phyloP scores from a whole-genome alignment of 2,888 invertebrate genomes.

The Cheilosia impressa region DNA sequence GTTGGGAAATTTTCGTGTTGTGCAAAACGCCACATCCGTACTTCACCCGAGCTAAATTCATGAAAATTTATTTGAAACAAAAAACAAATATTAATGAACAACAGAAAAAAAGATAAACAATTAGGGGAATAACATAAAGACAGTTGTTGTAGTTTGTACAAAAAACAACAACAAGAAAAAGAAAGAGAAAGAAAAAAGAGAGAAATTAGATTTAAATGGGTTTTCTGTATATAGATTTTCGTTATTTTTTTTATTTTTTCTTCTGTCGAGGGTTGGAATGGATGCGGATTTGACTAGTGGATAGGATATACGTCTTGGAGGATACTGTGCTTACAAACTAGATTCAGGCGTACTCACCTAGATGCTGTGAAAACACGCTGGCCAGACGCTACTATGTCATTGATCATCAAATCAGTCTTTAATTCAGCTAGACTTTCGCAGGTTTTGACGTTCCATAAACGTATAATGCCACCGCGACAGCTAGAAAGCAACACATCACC shows the following conservation, averaged over 20 bases:
- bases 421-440: conserved; percentile 88
- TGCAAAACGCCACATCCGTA: conserved; percentile 80
- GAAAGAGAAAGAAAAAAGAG: conserved; percentile 50
- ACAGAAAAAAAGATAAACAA: not conserved
- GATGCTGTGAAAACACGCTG: conserved; percentile 91
- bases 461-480: conserved; percentile 90
- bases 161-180: conserved; percentile 20
- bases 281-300: conserved; percentile 45
- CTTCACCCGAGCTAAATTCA: conserved; percentile 79
- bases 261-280: conserved; percentile 20
- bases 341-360: conserved; percentile 86
- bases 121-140: not conserved
- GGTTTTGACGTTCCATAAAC: conserved; percentile 90
- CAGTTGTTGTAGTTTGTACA: not conserved
- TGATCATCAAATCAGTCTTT: conserved; percentile 88
- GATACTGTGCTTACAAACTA: conserved; percentile 27
- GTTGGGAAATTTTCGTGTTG: conserved; percentile 77
- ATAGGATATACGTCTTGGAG: conserved; percentile 46
- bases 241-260: conserved; percentile 20
- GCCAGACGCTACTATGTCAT: conserved; percentile 87
- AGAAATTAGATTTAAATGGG: conserved; percentile 67
- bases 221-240: conserved; percentile 11
- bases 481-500: conserved; percentile 87
- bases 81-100: conserved; percentile 55
- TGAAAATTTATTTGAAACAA: conserved; percentile 66